phyloP scores from a whole-genome alignment of 1,140 invertebrate species.

The Triops cancriformis region DNA sequence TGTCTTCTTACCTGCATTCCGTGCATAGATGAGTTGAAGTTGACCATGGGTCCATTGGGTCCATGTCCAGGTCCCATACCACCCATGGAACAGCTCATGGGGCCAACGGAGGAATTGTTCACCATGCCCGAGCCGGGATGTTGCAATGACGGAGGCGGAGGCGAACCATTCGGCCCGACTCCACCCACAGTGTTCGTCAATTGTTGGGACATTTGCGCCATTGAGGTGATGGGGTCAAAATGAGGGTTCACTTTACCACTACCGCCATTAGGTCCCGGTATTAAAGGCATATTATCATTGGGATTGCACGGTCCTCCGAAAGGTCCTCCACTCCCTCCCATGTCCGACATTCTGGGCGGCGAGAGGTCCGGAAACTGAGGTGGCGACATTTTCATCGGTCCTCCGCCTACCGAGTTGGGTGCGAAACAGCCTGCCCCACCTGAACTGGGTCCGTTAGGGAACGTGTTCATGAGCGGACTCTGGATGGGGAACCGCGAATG shows the following conservation, averaged over 20 bases:
- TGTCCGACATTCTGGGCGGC: constrained; percentile 28
- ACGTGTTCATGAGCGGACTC: constrained; percentile 30
- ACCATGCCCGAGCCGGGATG: constrained; percentile 37
- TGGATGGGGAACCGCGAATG: constrained; percentile 30
- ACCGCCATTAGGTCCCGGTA: constrained; percentile 10
- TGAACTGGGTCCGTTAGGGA: constrained; percentile 18
- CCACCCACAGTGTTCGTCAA: constrained; percentile 51
- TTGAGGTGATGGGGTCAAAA: constrained; percentile 86
- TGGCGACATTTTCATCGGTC: constrained; percentile 28
- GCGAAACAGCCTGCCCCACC: constrained; percentile 23
- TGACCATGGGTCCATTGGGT: constrained; percentile 42
- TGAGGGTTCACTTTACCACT: constrained; percentile 42
- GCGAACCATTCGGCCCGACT: constrained; percentile 23
- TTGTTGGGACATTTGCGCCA: constrained; percentile 89
- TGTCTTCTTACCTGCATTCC: constrained; percentile 32
- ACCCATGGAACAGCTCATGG: constrained; percentile 40
- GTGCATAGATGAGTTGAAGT: constrained; percentile 39
- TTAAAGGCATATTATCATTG: not conserved
- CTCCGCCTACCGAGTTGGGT: constrained; percentile 25
- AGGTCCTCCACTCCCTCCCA: constrained; percentile 16
- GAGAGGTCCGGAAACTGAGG: constrained; percentile 31
- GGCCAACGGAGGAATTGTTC: constrained; percentile 29
- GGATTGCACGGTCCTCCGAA: constrained; percentile 7
- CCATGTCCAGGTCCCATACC: constrained; percentile 39
- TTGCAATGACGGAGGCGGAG: constrained; percentile 39